Conservation (phyloP, 30 jellyfish, hydroid and myxozoan species). For the Phacellophora camtschatica region DNA sequence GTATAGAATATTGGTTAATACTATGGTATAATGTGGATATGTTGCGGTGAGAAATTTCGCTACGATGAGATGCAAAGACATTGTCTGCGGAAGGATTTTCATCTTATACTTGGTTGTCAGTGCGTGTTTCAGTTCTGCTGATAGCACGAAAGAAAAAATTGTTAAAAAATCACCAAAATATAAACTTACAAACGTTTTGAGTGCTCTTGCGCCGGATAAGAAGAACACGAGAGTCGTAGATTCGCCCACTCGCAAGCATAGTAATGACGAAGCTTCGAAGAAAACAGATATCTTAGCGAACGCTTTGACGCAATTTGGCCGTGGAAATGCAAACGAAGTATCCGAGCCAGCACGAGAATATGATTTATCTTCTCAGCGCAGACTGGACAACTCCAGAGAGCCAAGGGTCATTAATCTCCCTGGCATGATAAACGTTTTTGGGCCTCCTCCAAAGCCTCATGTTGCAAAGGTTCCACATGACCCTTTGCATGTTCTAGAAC, state of each 20-base stretch:
- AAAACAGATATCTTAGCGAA: conserved; percentile 74
- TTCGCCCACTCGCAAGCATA: conserved; percentile 10
- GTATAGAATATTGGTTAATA: not conserved
- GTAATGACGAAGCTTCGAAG: conserved; percentile 21
- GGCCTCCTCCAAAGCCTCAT: conserved; percentile 87
- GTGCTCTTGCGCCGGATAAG: conserved; percentile 83
- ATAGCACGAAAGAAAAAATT: not conserved
- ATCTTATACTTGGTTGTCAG: conserved; percentile 1
- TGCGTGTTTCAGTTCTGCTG: not conserved
- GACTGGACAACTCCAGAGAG: conserved; percentile 38
- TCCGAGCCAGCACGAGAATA: conserved; percentile 46
- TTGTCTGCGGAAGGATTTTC: not conserved
- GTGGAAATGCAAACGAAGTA: conserved; percentile 25
- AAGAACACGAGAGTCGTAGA: not conserved
- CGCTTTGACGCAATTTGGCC: conserved; percentile 50
- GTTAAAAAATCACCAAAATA: conserved; percentile 37
- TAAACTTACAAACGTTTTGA: conserved; percentile 73
- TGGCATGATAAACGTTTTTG: conserved; percentile 93
- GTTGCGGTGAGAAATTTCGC: not conserved
- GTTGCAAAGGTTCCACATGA: conserved; percentile 59
- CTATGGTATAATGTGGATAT: conserved; percentile 26
- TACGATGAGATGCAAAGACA: conserved; percentile 10
- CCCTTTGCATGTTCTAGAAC: conserved; percentile 85
- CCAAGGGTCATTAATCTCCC: conserved; percentile 82
- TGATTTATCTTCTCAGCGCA: conserved; percentile 35